These are phyloP conservation scores for Drosophila mojavensis DNA, from an alignment of 1,140 invertebrate species.

Conservation along the genomic window DNA sequence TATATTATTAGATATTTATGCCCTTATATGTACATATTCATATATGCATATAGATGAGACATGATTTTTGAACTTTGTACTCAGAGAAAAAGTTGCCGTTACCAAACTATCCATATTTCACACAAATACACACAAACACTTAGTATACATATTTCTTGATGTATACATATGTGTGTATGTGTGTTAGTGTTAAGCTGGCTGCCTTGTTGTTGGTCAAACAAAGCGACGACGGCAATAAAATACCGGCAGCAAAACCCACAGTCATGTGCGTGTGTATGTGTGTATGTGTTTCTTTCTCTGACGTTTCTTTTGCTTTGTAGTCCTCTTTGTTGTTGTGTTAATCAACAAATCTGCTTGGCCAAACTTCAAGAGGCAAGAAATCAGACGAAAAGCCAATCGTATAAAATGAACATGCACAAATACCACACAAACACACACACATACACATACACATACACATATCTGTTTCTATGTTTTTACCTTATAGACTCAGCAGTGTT, in stretches of 20 bases:
- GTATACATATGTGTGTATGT: neutral
- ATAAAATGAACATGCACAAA: neutral
- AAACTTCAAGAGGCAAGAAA: slow-evolving; percentile 42
- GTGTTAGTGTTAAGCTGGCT: slow-evolving; percentile 30
- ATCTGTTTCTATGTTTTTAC: neutral
- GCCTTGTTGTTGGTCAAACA: slow-evolving; percentile 21
- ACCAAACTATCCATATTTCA: slow-evolving; percentile 27
- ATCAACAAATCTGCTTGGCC: slow-evolving; percentile 37
- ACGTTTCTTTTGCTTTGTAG: slow-evolving; percentile 12
- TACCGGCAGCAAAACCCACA: slow-evolving; percentile 28
- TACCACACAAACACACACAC: neutral
- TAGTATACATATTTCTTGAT: neutral
- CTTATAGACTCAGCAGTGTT: neutral
- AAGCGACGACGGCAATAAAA: slow-evolving; percentile 22
- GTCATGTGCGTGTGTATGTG: neutral
- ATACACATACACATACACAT: neutral
- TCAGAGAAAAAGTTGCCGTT: slow-evolving; percentile 28
- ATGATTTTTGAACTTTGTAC: slow-evolving; percentile 41
- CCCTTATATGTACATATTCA: neutral
- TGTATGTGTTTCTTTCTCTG: slow-evolving; percentile 13
- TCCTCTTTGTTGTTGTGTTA: slow-evolving; percentile 28
- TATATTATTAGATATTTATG: neutral
- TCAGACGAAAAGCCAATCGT: slow-evolving; percentile 12
- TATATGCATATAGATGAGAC: neutral
- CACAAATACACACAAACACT: slow-evolving; percentile 8